Percentiles rank a stretch among this genome's conserved stretches.
phyloP scores from a whole-genome alignment of 2,113 vertebrate genomes.

The Pseudopodoces humilis region DNA sequence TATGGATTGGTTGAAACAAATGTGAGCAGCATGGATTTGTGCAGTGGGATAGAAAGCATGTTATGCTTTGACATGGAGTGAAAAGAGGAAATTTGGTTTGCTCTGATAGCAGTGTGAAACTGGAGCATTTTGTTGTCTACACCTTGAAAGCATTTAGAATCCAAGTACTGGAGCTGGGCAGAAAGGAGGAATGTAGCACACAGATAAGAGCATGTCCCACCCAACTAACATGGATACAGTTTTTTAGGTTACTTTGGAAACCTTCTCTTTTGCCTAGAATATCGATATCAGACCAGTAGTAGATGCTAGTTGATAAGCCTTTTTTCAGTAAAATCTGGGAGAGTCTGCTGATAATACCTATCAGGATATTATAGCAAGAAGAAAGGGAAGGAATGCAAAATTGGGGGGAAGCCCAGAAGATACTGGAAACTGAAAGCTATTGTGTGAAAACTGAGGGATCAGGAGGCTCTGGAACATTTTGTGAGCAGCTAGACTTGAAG shows the following conservation, averaged over 20 bases:
- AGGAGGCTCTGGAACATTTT: neutral
- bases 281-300: neutral
- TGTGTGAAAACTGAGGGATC: neutral
- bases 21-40: neutral
- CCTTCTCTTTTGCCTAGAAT: neutral
- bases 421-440: neutral
- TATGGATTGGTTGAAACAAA: neutral
- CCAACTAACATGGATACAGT: neutral
- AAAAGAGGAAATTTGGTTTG: neutral
- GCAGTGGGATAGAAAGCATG: neutral
- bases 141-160: neutral
- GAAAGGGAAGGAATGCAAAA: neutral
- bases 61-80: neutral
- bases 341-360: accelerated
- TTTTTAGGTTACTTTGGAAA: neutral
- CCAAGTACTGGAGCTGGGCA: neutral
- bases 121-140: neutral
- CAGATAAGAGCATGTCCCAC: accelerated
- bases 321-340: neutral
- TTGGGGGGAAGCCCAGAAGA: accelerated
- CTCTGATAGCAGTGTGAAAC: neutral
- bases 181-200: neutral
- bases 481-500: neutral
- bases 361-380: neutral
- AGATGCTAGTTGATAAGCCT: neutral